Evolutionary conservation across 1,140 invertebrate species (phyloP).

Genomic region (Cyclina sinensis): DNA sequence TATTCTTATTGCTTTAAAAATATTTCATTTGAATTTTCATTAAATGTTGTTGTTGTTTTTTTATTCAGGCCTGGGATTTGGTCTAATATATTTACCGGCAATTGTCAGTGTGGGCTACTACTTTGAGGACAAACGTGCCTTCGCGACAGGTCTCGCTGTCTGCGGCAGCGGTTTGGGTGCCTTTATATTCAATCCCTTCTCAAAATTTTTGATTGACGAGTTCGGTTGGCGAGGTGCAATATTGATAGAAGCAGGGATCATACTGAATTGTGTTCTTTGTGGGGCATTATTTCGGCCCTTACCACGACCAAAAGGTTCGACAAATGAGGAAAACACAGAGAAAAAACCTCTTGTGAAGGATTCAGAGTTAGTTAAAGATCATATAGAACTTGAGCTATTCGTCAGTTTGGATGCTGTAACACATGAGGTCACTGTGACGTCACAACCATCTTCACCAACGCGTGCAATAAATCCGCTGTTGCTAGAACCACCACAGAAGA

Average conservation of each 20-base stretch:
- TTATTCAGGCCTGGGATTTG: slow-evolving; percentile 94
- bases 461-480: slow-evolving; percentile 5
- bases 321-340: slow-evolving; percentile 4
- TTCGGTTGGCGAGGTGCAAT: slow-evolving; percentile 88
- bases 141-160: slow-evolving; percentile 95
- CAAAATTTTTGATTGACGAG: slow-evolving; percentile 79
- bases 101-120: slow-evolving; percentile 97
- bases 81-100: slow-evolving; percentile 96
- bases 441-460: slow-evolving; percentile 48
- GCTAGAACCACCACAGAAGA: slow-evolving; percentile 9
- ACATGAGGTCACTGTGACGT: neutral
- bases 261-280: slow-evolving; percentile 92
- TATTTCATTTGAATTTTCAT: too few relatives aligned
- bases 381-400: slow-evolving; percentile 30
- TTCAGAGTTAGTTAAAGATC: neutral
- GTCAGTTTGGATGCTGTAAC: neutral
- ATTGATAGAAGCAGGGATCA: slow-evolving; percentile 92
- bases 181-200: slow-evolving; percentile 83
- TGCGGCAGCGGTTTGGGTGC: slow-evolving; percentile 85
- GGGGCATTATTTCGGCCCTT: slow-evolving; percentile 94
- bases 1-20: too few relatives aligned
- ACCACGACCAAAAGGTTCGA: neutral
- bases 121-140: slow-evolving; percentile 95
- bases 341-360: neutral
- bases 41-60: neutral